A percentile compares a stretch with the other conserved stretches of the same genome.
phyloP scores from a whole-genome alignment of 2,797 vertebrate genomes.

The Hydrocynus forskahlii region DNA sequence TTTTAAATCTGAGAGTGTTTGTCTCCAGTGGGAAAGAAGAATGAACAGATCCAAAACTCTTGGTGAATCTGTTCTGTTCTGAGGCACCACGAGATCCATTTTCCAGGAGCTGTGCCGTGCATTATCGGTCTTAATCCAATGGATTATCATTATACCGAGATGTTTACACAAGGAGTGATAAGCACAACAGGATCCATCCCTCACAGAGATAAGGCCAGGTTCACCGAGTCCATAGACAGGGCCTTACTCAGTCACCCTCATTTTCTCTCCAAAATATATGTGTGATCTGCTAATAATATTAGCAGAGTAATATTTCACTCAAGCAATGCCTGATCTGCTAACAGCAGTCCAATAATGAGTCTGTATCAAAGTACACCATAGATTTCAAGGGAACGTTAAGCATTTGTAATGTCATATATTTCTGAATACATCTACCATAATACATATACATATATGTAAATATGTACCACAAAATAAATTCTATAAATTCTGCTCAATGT shows the following conservation, averaged over 20 bases:
- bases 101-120: slow-evolving; percentile 34
- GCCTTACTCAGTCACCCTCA: neutral
- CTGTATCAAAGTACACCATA: slow-evolving; percentile 39
- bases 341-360: slow-evolving; percentile 19
- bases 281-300: slow-evolving; percentile 30
- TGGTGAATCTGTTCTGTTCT: slow-evolving; percentile 35
- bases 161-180: slow-evolving; percentile 24
- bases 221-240: slow-evolving; percentile 9
- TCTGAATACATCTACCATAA: slow-evolving; percentile 55
- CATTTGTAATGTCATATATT: slow-evolving; percentile 43
- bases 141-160: slow-evolving; percentile 33
- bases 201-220: slow-evolving; percentile 25
- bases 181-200: slow-evolving; percentile 23
- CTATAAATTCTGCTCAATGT: slow-evolving; percentile 53
- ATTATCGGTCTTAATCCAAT: slow-evolving; percentile 28
- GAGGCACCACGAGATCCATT: slow-evolving; percentile 25
- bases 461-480: slow-evolving; percentile 56
- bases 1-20: slow-evolving; percentile 44
- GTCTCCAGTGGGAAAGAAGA: slow-evolving; percentile 22
- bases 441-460: slow-evolving; percentile 49
- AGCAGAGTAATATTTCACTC: slow-evolving; percentile 26
- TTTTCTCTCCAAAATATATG: slow-evolving; percentile 12
- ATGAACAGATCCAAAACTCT: slow-evolving; percentile 35
- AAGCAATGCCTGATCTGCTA: slow-evolving; percentile 30
- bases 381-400: slow-evolving; percentile 5